Evolutionary conservation across 2,113 vertebrate species (phyloP), one percentile per base, ranked within the genome.

Genomic region (Psittacara wagleri): DNA sequence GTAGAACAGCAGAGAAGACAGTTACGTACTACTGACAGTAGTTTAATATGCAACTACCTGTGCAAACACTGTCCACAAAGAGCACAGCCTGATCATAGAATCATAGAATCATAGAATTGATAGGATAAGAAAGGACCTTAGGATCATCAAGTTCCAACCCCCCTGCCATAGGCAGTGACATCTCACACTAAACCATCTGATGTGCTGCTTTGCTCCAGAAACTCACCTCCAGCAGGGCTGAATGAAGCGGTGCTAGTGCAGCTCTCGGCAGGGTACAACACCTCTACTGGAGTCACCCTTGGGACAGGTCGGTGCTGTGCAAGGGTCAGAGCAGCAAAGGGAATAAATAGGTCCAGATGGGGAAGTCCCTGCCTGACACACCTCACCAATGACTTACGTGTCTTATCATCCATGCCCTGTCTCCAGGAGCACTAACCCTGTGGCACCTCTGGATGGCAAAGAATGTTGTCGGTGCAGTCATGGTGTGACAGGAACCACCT

Each of bases 231-330:
- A 29, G 66, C 51, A 44, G 27, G 19, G 41, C 35, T 62, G 35
- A 46, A 70, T 12, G 12, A 41, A 39, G 20, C 7, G 2, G 17
- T 5, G 27, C 41, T 13, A 43, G 19, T 11, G 4, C 35, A 54
- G 44, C 69, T 8, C 39, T 31, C 37, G 6, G 10, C 33, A 10
- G 14, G 4, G 48, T 7, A 10, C 1, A 12, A 19, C 3, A 41
- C 29, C 3, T 7, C 37, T 23, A 44, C 27, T 16, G 31, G 39
- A 55, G 51, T n/a, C 39, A 20, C 37, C 6, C 41, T 17, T 1
- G 1, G 46, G 35, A 17, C 2, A 4, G n/a, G 13, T 2, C 1
- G 0, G 59, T 25, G 48, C 51, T 37, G 17, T 20, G 17, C 6
- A 35, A 1, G 2, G 35, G 9, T 14, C 17, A 54, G 49, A 75